Percentiles rank a stretch among this genome's conserved stretches.
phyloP scores from a whole-genome alignment of 92 coral and sea anemone genomes.

The Parazoanthus atlanticus region DNA sequence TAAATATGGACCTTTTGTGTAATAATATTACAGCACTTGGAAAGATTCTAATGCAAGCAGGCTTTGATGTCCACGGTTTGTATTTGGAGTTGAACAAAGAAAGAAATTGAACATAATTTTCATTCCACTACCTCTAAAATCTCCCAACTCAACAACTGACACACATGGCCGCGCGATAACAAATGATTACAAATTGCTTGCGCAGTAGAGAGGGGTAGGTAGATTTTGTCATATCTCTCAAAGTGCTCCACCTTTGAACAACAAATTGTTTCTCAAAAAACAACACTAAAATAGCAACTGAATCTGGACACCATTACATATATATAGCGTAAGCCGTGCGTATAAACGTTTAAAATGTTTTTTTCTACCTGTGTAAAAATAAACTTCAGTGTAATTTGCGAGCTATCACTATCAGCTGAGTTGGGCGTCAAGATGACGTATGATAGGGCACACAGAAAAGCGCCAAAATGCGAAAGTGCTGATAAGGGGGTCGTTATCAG shows the following conservation, averaged over 20 bases:
- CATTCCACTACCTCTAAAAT: background rate
- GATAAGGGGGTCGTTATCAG: slow-evolving; percentile 33
- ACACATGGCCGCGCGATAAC: background rate
- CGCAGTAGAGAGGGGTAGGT: slow-evolving; percentile 37
- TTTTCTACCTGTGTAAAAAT: background rate
- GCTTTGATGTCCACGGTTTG: background rate
- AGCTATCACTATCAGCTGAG: background rate
- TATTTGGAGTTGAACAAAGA: background rate
- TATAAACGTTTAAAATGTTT: background rate
- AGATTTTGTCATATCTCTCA: background rate
- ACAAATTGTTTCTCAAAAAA: background rate
- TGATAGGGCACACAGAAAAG: slow-evolving; percentile 26
- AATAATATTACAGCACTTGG: background rate
- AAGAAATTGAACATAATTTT: background rate
- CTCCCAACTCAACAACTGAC: background rate
- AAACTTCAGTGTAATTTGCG: slow-evolving; percentile 21
- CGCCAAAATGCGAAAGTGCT: slow-evolving; percentile 16
- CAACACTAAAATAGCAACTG: too few relatives aligned
- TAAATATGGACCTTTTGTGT: background rate
- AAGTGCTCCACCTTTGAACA: background rate
- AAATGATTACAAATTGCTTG: background rate
- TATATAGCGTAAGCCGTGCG: too few relatives aligned
- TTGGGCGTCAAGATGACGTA: slow-evolving; percentile 42
- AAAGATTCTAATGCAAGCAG: background rate
- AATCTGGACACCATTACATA: background rate